Evolutionary conservation across 2,797 vertebrate genomes (phyloP), one percentile per base, ranked within the genome.

Genomic region (Danionella dracula): DNA sequence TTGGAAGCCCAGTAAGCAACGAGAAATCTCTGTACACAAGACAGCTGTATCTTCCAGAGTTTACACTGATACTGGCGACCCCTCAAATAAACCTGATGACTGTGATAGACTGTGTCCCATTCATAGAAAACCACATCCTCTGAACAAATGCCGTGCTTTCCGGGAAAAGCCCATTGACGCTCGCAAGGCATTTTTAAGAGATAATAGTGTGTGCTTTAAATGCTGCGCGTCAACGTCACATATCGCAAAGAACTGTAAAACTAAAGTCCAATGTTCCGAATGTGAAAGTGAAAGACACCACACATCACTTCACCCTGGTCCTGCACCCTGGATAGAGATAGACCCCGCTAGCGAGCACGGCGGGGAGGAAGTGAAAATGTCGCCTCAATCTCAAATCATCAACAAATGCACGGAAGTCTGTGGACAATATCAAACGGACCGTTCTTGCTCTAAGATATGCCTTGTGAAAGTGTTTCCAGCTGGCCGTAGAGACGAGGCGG

Each of bases 111-210:
- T 9, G 2, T 66, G 49, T 34, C 21, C 12, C 0, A 8, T 75
- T 1, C 74, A 75, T 15, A 69, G 6, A 17, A 80, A 70, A 21
- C 68, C 58, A 1, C 67, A 77, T 4, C 70, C 61, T 7, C 13
- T 80, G 0, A 0, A 4, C 1, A 71, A 72, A 17, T 80, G 74
- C 12, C 3, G 54, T 1, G 53, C 20, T 4, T 79, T 75, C 11
- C 4, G 65, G 11, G 35, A 37, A 13, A 69, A 56, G 21, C 12
- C 50, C 1, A 12, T 46, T 5, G 34, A 72, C 2, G 71, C 41
- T 1, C 5, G 57, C 5, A 70, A 66, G 7, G 5, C 20, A 45
- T 6, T 46, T 12, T n/a, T n/a, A 10, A 27, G 6, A 27, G 23
- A 34, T 2, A 8, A 34, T 9, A 11, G 9, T 34, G 32, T 34